Evolutionary conservation across 1,140 invertebrate species (phyloP).

Genomic region (Drosophila malerkotliana): DNA sequence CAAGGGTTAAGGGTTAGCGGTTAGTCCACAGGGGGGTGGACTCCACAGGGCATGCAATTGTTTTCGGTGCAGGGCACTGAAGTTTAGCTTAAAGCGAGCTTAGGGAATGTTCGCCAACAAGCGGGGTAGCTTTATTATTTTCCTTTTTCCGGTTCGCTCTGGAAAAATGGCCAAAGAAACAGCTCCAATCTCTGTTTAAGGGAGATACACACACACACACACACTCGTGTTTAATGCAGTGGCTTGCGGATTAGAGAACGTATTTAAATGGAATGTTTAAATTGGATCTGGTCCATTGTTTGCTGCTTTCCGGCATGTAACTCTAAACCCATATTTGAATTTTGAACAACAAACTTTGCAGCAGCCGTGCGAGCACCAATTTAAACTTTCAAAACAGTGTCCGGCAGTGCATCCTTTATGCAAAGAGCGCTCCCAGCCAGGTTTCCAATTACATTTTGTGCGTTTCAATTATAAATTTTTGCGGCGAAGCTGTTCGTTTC

Average conservation of each 20-base stretch:
- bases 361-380: background rate
- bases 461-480: constrained; percentile 14
- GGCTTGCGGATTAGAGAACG: background rate
- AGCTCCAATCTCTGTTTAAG: background rate
- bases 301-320: background rate
- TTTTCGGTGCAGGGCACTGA: constrained; percentile 11
- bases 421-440: background rate
- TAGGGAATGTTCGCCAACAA: background rate
- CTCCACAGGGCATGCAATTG: background rate
- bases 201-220: too few relatives aligned
- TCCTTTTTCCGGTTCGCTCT: too few relatives aligned
- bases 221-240: background rate
- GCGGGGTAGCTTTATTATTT: background rate
- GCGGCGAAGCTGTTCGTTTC: constrained; percentile 2
- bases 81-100: constrained; percentile 5
- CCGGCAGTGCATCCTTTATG: constrained; percentile 1
- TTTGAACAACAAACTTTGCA: background rate
- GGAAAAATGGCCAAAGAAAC: background rate
- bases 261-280: background rate
- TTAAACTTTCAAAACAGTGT: background rate
- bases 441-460: constrained; percentile 20
- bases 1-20: background rate
- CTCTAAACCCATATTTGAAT: background rate
- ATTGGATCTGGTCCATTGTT: background rate
- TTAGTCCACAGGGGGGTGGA: background rate